These are phyloP conservation scores for Anoncus sp. DNA, from an alignment of 2,888 invertebrate genomes.

Conservation along the genomic window DNA sequence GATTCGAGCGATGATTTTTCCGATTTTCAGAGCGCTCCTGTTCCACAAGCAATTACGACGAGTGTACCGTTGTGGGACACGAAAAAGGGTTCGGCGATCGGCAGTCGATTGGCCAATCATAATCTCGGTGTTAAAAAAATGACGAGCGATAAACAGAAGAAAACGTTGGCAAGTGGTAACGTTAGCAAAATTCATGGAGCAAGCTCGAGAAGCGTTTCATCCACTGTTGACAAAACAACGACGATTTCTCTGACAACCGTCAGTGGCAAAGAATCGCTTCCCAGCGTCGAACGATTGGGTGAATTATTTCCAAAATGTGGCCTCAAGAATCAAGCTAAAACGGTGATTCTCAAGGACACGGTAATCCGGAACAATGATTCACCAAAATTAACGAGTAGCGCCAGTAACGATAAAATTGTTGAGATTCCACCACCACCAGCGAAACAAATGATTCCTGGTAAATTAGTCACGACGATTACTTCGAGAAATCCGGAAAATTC, in stretches of 20 bases:
- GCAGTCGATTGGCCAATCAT: conserved; percentile 83
- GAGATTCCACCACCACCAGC: conserved; percentile 38
- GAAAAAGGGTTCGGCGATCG: conserved; percentile 81
- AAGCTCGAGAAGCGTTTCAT: neutral
- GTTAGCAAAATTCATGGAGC: conserved; percentile 38
- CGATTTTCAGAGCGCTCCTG: conserved; percentile 83
- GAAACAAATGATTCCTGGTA: conserved; percentile 31
- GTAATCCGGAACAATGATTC: conserved; percentile 77
- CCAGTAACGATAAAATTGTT: conserved; percentile 50
- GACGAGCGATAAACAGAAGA: conserved; percentile 76
- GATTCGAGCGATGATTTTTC: conserved; percentile 83
- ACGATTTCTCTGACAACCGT: neutral
- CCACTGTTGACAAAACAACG: conserved; percentile 8
- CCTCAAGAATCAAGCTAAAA: conserved; percentile 79
- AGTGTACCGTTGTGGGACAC: conserved; percentile 76
- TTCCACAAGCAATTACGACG: conserved; percentile 60
- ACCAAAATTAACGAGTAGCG: conserved; percentile 64
- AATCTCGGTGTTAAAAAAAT: conserved; percentile 81
- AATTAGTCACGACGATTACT: conserved; percentile 37
- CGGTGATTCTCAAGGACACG: conserved; percentile 81
- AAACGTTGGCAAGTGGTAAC: conserved; percentile 57
- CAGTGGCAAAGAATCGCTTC: conserved; percentile 41
- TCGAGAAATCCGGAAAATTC: conserved; percentile 49
- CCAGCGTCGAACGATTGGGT: conserved; percentile 63
- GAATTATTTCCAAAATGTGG: conserved; percentile 81